A percentile compares a stretch with the other conserved stretches of the same genome.
Evolutionary conservation across 2,888 invertebrate species (phyloP).

Genomic region (Pteria penguin): DNA sequence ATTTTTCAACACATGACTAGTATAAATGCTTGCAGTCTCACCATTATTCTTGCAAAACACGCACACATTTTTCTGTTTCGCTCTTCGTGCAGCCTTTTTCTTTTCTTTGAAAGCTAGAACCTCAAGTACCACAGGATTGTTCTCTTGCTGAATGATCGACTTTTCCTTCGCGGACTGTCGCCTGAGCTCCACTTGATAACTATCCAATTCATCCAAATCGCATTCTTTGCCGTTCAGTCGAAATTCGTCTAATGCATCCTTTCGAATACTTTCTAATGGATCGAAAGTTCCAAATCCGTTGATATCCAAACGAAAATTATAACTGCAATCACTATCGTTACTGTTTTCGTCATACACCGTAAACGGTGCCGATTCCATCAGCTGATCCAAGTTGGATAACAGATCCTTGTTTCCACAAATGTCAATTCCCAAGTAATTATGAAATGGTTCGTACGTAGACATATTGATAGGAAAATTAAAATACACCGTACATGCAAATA

Average conservation of each 20-base stretch:
- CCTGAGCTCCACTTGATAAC: slow-evolving; percentile 53
- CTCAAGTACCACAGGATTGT: slow-evolving; percentile 48
- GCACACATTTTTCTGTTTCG: slow-evolving; percentile 79
- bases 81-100: slow-evolving; percentile 42
- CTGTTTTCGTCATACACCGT: slow-evolving; percentile 22
- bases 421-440: slow-evolving; percentile 45
- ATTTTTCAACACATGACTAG: slow-evolving; percentile 85
- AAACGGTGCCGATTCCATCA: slow-evolving; percentile 19
- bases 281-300: slow-evolving; percentile 11
- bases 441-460: slow-evolving; percentile 33
- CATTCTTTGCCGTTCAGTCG: slow-evolving; percentile 54
- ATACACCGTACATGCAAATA: too few relatives aligned
- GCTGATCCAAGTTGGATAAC: slow-evolving; percentile 14
- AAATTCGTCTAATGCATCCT: slow-evolving; percentile 49
- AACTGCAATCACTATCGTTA: slow-evolving; percentile 13
- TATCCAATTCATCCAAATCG: slow-evolving; percentile 61
- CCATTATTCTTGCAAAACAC: slow-evolving; percentile 91
- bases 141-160: slow-evolving; percentile 26
- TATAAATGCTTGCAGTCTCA: slow-evolving; percentile 84
- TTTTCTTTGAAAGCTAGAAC: slow-evolving; percentile 53
- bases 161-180: slow-evolving; percentile 36
- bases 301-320: not conserved
- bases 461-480: too few relatives aligned
- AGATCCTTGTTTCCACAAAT: slow-evolving; percentile 35
- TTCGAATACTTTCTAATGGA: slow-evolving; percentile 31